phyloP scores from a whole-genome alignment of 2,797 vertebrate genomes.

The Lagorchestes hirsutus region DNA sequence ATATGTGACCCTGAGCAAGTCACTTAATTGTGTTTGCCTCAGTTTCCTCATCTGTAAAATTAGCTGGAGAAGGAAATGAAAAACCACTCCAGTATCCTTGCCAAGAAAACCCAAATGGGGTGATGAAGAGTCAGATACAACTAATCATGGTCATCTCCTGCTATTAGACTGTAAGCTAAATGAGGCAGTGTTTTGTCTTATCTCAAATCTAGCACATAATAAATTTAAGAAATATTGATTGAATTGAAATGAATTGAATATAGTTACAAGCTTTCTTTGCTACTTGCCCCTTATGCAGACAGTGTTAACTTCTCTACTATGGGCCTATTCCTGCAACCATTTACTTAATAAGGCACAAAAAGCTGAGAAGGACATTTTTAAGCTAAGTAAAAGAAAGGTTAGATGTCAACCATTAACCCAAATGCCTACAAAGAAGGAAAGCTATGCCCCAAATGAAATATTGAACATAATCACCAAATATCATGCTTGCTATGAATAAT shows the following conservation, averaged over 20 bases:
- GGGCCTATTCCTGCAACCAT: not conserved
- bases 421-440: constrained; percentile 6
- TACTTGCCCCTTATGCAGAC: constrained; percentile 34
- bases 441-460: constrained; percentile 39
- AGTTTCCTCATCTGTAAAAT: not conserved
- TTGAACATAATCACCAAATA: constrained; percentile 24
- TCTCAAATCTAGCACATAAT: not conserved
- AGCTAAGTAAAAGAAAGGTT: not conserved
- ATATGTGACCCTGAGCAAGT: not conserved
- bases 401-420: not conserved
- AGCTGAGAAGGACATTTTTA: not conserved
- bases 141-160: not conserved
- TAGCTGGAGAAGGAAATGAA: not conserved
- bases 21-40: not conserved
- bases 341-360: not conserved
- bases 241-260: not conserved
- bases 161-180: not conserved
- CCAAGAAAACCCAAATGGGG: not conserved
- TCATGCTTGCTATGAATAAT: constrained; percentile 22
- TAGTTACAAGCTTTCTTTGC: constrained; percentile 41
- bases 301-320: not conserved
- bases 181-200: not conserved
- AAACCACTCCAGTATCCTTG: not conserved
- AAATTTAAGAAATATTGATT: not conserved
- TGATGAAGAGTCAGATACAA: not conserved